A percentile compares a stretch with the other conserved stretches of the same genome.
Conservation (phyloP, 2,113 vertebrate species). For the Blennius ocellaris region DNA sequence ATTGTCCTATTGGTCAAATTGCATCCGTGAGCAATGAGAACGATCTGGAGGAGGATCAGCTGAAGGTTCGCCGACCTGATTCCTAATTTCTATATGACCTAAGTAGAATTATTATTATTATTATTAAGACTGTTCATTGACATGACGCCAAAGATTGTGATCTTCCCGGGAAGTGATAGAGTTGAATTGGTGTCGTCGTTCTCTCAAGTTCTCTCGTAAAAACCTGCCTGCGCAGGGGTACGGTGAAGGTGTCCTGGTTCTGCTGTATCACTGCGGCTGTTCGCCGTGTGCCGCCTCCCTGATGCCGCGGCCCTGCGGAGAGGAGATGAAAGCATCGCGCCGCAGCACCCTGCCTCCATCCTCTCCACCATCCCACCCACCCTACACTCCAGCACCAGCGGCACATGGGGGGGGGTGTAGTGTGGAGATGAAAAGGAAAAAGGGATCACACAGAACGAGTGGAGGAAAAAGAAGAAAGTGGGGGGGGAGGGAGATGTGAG, state of each 20-base stretch:
- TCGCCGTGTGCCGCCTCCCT: slow-evolving; percentile 3
- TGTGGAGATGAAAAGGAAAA: slow-evolving; percentile 9
- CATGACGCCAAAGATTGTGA: no score
- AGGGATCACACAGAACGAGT: neutral
- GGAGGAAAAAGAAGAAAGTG: slow-evolving; percentile 10
- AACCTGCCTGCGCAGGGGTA: neutral
- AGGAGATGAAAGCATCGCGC: slow-evolving; percentile 61
- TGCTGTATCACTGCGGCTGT: slow-evolving; percentile 29
- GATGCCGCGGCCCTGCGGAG: slow-evolving; percentile 44
- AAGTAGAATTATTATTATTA: no score
- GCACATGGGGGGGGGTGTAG: neutral
- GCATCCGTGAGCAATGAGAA: no score
- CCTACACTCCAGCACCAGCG: slow-evolving; percentile 14
- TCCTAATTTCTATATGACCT: no score
- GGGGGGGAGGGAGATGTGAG: slow-evolving; percentile 31
- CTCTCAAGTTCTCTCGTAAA: no score
- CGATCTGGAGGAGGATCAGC: no score
- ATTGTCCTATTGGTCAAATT: no score
- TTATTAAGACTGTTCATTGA: no score
- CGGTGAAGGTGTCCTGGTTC: neutral
- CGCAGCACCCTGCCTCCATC: slow-evolving; percentile 48
- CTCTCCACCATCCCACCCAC: slow-evolving; percentile 42
- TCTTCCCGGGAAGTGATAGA: no score
- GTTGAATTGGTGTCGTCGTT: no score
- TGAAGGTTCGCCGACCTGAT: no score